Base-by-base conservation (phyloP, 2,888 invertebrate species). In the Drosophila merina region DNA sequence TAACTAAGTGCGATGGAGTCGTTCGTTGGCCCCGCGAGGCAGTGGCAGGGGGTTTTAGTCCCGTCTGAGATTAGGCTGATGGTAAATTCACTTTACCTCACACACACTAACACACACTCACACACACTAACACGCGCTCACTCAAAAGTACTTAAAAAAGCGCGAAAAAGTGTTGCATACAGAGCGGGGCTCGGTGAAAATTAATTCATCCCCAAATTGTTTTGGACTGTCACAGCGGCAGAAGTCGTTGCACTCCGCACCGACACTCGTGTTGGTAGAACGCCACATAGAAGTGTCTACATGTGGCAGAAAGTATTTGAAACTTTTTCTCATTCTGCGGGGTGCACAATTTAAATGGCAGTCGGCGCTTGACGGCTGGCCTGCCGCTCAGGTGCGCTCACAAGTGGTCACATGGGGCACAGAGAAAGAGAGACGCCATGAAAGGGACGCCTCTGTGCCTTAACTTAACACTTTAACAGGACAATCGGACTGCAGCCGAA, bases 1-100 rank as follows among this genome's bases (percentile, higher is more conserved):
- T 89, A 83, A 87, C 86, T 88, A 88, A 88, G 88, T 88, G 88
- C 88, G 87, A 76, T 83, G 85, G 79, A 85, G 80, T 80, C 78
- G 84, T 80, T 77, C 84, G 72, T 70, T 70, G 58, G 69, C 67
- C 69, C 77, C 80, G 50, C 44, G 45, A 38, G 63, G 31, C 36
- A 20, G 62, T n/a, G 62, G 42, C 12, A 5, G 8, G 30, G 42
- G 12, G 12, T 4, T 3, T 2, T 4, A 3, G 44, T 28, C 57
- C 54, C 45, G 68, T 71, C 75, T 62, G 72, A 68, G 84, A 81
- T 81, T 84, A 84, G 81, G 84, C 84, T 58, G 67, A 57, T 72
- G 84, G 71, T 78, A 80, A 80, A 81, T 81, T 60, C 68, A 59
- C 55, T 67, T 69, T 58, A 28, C 14, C 20, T 47, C 45, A 40